phyloP scores from a whole-genome alignment of 2,888 invertebrate species.

The Bellardia pandia region DNA sequence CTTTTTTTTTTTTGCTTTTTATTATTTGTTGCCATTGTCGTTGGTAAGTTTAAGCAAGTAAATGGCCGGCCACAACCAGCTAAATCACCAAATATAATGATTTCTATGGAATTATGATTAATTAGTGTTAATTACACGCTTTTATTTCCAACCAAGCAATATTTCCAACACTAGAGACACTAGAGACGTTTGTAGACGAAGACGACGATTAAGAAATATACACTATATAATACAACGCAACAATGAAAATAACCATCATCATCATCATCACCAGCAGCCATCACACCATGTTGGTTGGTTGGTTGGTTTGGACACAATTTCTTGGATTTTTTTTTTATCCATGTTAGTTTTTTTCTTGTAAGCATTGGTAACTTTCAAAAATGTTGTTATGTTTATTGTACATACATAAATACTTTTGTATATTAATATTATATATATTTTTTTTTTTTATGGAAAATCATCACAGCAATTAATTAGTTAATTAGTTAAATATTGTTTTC shows the following conservation, averaged over 20 bases:
- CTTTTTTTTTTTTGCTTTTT: neutral
- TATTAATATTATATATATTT: neutral
- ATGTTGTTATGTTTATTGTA: conserved; percentile 47
- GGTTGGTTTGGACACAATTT: conserved; percentile 9
- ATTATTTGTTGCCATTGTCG: neutral
- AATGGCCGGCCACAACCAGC: conserved; percentile 30
- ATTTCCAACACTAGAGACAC: conserved; percentile 18
- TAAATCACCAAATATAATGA: conserved; percentile 72
- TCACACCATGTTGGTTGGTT: conserved; percentile 17
- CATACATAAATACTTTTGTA: conserved; percentile 5
- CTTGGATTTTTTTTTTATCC: neutral
- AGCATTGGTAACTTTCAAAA: conserved; percentile 39
- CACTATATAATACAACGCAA: neutral
- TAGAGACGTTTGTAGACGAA: neutral
- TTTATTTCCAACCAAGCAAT: conserved; percentile 68
- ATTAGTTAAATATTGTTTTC: conserved; percentile 29
- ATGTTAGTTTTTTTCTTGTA: neutral
- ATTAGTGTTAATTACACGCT: conserved; percentile 81
- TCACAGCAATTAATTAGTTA: conserved; percentile 55
- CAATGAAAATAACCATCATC: conserved; percentile 39
- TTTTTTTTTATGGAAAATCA: conserved; percentile 15
- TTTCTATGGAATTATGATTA: conserved; percentile 78
- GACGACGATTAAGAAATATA: conserved; percentile 30
- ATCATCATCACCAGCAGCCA: conserved; percentile 9
- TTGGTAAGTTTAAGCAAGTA: neutral